Conservation (phyloP, 2,797 vertebrate genomes). For the Alectoris magna region DNA sequence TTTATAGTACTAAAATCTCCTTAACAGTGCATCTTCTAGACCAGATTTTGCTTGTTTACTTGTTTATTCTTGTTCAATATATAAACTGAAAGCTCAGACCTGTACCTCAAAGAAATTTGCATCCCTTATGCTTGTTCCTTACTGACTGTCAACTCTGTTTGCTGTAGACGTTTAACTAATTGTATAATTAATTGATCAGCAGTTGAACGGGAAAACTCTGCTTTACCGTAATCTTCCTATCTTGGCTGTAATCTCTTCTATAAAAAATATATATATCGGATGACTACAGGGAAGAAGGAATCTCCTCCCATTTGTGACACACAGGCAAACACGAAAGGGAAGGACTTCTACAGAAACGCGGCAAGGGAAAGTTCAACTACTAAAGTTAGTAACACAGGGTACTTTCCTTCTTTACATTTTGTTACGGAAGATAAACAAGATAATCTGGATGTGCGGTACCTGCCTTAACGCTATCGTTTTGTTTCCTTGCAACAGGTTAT, state of each 20-base stretch:
- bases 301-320: background rate
- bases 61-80: background rate
- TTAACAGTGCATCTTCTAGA: background rate
- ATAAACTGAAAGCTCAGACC: background rate
- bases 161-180: background rate
- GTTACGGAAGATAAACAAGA: background rate
- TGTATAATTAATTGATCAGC: background rate
- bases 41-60: background rate
- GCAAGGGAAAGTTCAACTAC: background rate
- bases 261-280: background rate
- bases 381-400: fast-evolving
- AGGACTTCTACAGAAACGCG: background rate
- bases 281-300: background rate
- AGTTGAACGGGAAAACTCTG: background rate
- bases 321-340: background rate
- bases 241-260: background rate
- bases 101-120: background rate
- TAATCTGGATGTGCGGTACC: background rate
- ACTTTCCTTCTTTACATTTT: background rate
- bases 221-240: background rate
- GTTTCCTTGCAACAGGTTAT: background rate
- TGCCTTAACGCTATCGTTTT: background rate
- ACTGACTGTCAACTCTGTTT: background rate
- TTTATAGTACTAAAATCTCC: background rate
- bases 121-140: background rate